A percentile compares a stretch with the other conserved stretches of the same genome.
phyloP scores from a whole-genome alignment of 1,140 invertebrate genomes.

The Theocolax elegans region DNA sequence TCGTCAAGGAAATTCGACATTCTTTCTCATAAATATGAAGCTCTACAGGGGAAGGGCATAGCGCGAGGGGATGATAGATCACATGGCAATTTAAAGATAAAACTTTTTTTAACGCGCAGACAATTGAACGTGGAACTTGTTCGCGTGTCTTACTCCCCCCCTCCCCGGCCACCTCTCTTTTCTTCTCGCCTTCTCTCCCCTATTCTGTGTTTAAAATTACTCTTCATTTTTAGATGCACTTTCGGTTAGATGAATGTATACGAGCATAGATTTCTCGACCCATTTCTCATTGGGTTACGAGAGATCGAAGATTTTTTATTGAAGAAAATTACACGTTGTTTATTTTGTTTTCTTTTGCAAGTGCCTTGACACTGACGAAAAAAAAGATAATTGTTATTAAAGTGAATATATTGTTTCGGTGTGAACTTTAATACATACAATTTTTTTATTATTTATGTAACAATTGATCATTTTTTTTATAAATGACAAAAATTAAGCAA shows the following conservation, averaged over 20 bases:
- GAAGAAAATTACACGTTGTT: conserved; percentile 13
- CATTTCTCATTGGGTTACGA: not conserved
- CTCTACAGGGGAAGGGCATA: too few relatives aligned
- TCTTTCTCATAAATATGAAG: too few relatives aligned
- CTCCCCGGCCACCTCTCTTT: not conserved
- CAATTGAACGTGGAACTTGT: too few relatives aligned
- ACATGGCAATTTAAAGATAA: too few relatives aligned
- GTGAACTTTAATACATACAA: conserved; percentile 1
- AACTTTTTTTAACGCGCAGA: too few relatives aligned
- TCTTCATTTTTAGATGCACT: conserved; percentile 14
- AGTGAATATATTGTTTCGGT: not conserved
- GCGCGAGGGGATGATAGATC: too few relatives aligned
- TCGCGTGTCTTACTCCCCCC: too few relatives aligned
- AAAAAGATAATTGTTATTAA: conserved; percentile 13
- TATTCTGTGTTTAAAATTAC: not conserved
- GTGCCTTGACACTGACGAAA: not conserved
- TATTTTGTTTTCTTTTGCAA: not conserved
- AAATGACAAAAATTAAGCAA: not conserved
- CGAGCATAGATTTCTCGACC: not conserved
- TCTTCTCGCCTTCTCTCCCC: too few relatives aligned
- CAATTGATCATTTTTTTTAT: not conserved
- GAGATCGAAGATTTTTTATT: conserved; percentile 4
- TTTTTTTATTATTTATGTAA: not conserved
- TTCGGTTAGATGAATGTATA: not conserved
- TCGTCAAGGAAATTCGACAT: too few relatives aligned